Evolutionary conservation across 2,797 vertebrate genomes (phyloP), one percentile per base, ranked within the genome.

Genomic region (Limnodromus scolopaceus): DNA sequence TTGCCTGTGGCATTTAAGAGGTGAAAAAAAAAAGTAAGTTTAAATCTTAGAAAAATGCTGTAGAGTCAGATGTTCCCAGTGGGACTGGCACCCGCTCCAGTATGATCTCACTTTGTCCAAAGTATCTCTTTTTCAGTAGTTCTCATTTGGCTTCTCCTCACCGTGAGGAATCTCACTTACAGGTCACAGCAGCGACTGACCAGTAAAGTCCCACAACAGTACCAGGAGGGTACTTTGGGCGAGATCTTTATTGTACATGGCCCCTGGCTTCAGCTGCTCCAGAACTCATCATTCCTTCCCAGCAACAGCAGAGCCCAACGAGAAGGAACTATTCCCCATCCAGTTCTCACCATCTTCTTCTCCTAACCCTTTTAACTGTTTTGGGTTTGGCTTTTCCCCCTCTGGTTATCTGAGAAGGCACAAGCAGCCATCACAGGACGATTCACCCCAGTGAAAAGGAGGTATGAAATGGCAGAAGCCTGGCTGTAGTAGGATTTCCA

Each of bases 41-140:
- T 77, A 45, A 61, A 57, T 51, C 54, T 72, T 49, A 53, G 51
- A 54, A 69, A 74, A 74, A 53, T 17, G 28, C 36, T 49, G 36
- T 79, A 74, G 68, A 48, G 30, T 86, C 82, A 74, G 46, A 89
- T 75, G 51, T 89, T 70, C 81, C 71, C 77, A 54, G 41, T 27
- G 58, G 63, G 81, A 49, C 46, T 75, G 78, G 72, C 45, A 58
- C 20, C 60, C 78, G 32, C 70, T 74, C 19, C 53, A 65, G 53
- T 53, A 80, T 90, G 74, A 92, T 41, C 69, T 89, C 82, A 65
- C 55, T 77, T 78, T 84, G 55, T 69, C 77, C 41, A 17, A 65
- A 83, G 34, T 24, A 39, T 70, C 45, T 80, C 39, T 80, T 60
- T 49, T 75, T 38, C 71, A 71, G 54, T 32, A 57, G 65, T 23